Conservation (phyloP, 2,888 invertebrate species). For the Ametastegia equiseti region DNA sequence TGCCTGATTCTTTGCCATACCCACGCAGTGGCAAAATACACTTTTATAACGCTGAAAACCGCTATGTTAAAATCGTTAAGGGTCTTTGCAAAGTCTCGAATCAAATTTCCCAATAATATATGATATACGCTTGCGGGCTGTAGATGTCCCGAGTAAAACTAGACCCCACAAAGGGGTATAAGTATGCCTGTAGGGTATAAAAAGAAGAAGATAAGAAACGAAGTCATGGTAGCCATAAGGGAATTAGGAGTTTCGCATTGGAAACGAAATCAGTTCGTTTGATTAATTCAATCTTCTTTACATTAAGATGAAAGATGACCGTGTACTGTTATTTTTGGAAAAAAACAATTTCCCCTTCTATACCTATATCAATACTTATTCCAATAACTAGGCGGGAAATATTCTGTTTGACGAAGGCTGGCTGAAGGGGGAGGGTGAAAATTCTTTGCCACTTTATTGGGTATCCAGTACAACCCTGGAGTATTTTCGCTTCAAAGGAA, state of each 20-base stretch:
- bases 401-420: neutral
- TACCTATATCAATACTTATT: neutral
- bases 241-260: neutral
- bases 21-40: too few relatives aligned
- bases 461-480: neutral
- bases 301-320: neutral
- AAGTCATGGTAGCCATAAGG: neutral
- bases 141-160: neutral
- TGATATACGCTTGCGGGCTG: neutral
- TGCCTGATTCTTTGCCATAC: too few relatives aligned
- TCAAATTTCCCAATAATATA: neutral
- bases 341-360: neutral
- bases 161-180: neutral
- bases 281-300: neutral
- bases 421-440: too few relatives aligned
- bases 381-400: neutral
- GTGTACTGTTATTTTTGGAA: neutral
- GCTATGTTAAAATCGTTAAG: too few relatives aligned
- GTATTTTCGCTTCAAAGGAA: neutral
- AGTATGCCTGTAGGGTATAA: neutral
- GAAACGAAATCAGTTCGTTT: neutral
- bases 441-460: neutral
- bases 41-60: too few relatives aligned
- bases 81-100: too few relatives aligned
- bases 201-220: neutral